These are phyloP conservation scores for Aleiodes leptofemur DNA, from an alignment of 2,888 invertebrate species.

Conservation along the genomic window DNA sequence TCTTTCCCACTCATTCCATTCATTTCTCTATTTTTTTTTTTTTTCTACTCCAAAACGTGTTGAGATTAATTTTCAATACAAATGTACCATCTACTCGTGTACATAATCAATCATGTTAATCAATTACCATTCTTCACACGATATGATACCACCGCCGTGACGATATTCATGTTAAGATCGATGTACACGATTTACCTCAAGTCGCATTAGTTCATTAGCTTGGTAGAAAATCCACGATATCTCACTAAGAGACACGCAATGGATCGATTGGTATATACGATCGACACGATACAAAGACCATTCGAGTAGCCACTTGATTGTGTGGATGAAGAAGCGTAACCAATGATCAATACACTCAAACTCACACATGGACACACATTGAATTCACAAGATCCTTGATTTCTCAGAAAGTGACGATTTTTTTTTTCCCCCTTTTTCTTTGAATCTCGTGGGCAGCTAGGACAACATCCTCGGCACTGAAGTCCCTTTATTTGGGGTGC, in stretches of 20 bases:
- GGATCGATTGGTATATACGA: slow-evolving; percentile 39
- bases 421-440: background rate
- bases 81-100: slow-evolving; percentile 24
- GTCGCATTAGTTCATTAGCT: slow-evolving; percentile 45
- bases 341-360: slow-evolving; percentile 6
- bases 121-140: slow-evolving; percentile 38
- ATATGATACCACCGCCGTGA: slow-evolving; percentile 31
- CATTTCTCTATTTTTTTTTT: background rate
- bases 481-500: slow-evolving; percentile 62
- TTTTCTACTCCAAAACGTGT: background rate
- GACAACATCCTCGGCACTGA: slow-evolving; percentile 54
- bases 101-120: slow-evolving; percentile 42
- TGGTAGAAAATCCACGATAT: slow-evolving; percentile 40
- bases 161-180: slow-evolving; percentile 46
- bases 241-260: slow-evolving; percentile 36
- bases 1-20: slow-evolving; percentile 22
- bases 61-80: background rate
- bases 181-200: slow-evolving; percentile 43
- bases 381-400: slow-evolving; percentile 1
- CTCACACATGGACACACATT: background rate
- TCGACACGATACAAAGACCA: slow-evolving; percentile 18
- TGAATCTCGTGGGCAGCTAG: slow-evolving; percentile 57
- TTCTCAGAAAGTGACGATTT: background rate
- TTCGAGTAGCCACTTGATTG: background rate
- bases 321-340: background rate